These are phyloP conservation scores for Chaenocephalus aceratus DNA, from an alignment of 2,113 vertebrate genomes.

Conservation along the genomic window DNA sequence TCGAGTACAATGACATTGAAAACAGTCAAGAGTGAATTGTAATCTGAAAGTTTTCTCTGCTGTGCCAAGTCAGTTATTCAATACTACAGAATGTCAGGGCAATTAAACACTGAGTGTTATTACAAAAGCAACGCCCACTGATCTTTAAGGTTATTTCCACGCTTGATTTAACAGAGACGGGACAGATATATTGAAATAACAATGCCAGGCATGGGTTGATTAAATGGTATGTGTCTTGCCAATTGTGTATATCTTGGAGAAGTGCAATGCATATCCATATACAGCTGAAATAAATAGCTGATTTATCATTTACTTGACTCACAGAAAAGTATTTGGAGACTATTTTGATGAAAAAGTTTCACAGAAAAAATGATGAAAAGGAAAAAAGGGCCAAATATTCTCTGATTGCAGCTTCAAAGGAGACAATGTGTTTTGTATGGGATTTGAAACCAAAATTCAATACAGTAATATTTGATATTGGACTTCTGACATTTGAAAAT, in stretches of 20 bases:
- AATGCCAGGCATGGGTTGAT: background rate
- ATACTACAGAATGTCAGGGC: background rate
- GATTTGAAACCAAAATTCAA: too few relatives aligned
- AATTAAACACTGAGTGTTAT: slow-evolving; percentile 16
- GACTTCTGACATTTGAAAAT: background rate
- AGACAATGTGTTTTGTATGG: too few relatives aligned
- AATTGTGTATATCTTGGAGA: background rate
- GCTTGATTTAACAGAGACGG: slow-evolving; percentile 6
- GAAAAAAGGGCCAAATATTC: too few relatives aligned
- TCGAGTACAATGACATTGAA: slow-evolving; percentile 57
- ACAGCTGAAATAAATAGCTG: background rate
- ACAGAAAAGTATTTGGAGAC: too few relatives aligned
- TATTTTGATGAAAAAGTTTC: too few relatives aligned
- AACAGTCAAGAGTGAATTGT: slow-evolving; percentile 25
- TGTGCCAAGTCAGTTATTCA: slow-evolving; percentile 15
- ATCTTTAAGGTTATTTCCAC: slow-evolving; percentile 12
- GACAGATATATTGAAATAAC: background rate
- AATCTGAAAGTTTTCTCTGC: slow-evolving; percentile 36
- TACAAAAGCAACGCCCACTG: background rate
- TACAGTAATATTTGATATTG: too few relatives aligned
- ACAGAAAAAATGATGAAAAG: too few relatives aligned
- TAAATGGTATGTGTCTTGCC: background rate
- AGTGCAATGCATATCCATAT: background rate
- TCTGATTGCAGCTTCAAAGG: too few relatives aligned
- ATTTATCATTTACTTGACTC: background rate